phyloP scores from a whole-genome alignment of 2,113 vertebrate genomes.

The Centrocercus urophasianus region DNA sequence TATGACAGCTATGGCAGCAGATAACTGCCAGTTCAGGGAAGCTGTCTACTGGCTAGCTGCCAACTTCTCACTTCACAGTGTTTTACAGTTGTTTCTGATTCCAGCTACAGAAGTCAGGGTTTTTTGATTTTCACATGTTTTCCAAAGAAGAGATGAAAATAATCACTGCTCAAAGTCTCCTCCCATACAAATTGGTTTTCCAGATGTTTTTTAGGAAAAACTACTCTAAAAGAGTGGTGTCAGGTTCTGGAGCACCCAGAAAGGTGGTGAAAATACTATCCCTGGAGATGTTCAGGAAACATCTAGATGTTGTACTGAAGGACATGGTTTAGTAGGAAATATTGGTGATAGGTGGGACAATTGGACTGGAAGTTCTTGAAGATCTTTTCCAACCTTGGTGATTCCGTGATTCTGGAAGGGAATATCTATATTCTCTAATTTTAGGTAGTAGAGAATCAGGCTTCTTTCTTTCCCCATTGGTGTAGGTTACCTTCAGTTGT shows the following conservation, averaged over 20 bases:
- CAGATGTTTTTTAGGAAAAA: not conserved
- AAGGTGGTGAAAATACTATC: too few species aligned
- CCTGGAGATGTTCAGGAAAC: too few species aligned
- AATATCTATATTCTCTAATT: not conserved
- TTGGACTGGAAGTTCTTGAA: too few species aligned
- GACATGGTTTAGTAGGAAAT: too few species aligned
- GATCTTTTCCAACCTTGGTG: too few species aligned
- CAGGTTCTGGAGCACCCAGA: too few species aligned
- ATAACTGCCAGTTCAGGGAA: not conserved
- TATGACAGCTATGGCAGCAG: not conserved
- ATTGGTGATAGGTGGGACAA: too few species aligned
- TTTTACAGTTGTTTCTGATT: not conserved
- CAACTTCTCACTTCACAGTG: accelerated
- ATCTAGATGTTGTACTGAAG: too few species aligned
- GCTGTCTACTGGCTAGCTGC: not conserved
- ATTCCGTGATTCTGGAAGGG: not conserved
- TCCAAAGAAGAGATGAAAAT: not conserved
- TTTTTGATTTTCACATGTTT: accelerated
- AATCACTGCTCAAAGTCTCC: not conserved
- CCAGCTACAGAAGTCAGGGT: accelerated
- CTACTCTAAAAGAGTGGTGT: too few species aligned
- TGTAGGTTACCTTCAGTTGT: not conserved
- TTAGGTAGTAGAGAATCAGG: not conserved
- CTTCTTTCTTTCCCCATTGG: not conserved
- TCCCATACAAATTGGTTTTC: not conserved